Evolutionary conservation across 1,140 invertebrate species (phyloP).

Genomic region (Dreissena rostriformis): DNA sequence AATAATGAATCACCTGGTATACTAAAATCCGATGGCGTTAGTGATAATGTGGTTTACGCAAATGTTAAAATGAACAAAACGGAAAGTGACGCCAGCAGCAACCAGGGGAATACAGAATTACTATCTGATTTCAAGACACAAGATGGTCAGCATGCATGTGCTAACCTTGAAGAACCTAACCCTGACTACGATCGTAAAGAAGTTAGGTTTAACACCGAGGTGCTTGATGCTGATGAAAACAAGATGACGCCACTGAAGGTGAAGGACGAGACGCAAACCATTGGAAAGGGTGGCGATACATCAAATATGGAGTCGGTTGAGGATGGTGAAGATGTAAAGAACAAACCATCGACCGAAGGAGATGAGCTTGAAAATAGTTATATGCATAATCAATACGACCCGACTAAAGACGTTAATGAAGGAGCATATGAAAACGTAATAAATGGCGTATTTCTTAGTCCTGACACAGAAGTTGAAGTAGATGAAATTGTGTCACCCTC

Average conservation of each 20-base stretch:
- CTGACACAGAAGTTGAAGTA: neutral
- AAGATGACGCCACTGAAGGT: constrained; percentile 51
- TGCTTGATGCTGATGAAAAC: constrained; percentile 58
- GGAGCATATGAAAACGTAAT: neutral
- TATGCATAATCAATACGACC: neutral
- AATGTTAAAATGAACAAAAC: neutral
- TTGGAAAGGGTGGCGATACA: neutral
- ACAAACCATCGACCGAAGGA: neutral
- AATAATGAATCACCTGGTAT: neutral
- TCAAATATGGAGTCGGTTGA: neutral
- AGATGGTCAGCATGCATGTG: neutral
- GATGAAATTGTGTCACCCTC: constrained; percentile 22
- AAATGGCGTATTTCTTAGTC: neutral
- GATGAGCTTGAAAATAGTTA: neutral
- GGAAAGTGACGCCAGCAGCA: constrained; percentile 20
- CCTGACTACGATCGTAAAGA: constrained; percentile 57
- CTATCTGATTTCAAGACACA: neutral
- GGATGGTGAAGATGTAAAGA: neutral
- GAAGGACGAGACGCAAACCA: constrained; percentile 36
- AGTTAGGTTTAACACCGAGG: constrained; percentile 53
- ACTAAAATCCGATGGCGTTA: too few species aligned
- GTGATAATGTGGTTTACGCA: neutral
- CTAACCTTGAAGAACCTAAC: constrained; percentile 60
- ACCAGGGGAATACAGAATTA: neutral
- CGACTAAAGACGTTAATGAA: neutral